These are phyloP conservation scores for Drosophila tristis DNA, from an alignment of 1,140 invertebrate species.

Conservation along the genomic window DNA sequence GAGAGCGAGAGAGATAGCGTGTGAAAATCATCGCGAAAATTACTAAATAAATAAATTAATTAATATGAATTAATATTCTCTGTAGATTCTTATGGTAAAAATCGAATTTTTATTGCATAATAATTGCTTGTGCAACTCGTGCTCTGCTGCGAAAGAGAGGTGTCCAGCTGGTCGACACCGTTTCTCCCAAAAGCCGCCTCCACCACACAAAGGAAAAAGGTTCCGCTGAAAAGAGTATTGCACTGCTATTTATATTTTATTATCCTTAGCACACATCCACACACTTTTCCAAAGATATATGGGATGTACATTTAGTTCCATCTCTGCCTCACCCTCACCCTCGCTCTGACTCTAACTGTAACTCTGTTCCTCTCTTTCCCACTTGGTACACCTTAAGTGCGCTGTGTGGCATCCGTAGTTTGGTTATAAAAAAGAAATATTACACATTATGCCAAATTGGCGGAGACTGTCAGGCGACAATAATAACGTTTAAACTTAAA, in stretches of 20 bases:
- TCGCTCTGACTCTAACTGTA: neutral
- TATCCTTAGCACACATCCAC: conserved; percentile 55
- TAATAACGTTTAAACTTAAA: conserved; percentile 81
- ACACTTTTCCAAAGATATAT: conserved; percentile 37
- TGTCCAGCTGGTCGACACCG: too few species aligned
- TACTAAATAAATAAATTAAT: too few species aligned
- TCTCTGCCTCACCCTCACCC: neutral
- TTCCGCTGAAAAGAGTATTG: conserved; percentile 55
- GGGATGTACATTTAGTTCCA: conserved; percentile 16
- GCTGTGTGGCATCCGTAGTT: conserved; percentile 54
- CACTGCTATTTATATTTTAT: conserved; percentile 70
- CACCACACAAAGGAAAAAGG: conserved; percentile 10
- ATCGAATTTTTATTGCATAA: too few species aligned
- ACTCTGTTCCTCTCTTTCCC: conserved; percentile 11
- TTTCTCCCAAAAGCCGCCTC: neutral
- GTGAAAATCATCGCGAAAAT: too few species aligned
- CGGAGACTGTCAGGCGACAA: conserved; percentile 79
- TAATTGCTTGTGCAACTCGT: too few species aligned
- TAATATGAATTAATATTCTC: too few species aligned
- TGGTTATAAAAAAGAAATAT: conserved; percentile 82
- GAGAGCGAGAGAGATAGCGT: too few species aligned
- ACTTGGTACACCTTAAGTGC: conserved; percentile 60
- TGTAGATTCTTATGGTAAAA: too few species aligned
- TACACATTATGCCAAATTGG: conserved; percentile 81
- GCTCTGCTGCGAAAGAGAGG: neutral